Evolutionary conservation across 92 coral and sea anemone genomes (phyloP).

Genomic region (Isaurus tuberculatus): DNA sequence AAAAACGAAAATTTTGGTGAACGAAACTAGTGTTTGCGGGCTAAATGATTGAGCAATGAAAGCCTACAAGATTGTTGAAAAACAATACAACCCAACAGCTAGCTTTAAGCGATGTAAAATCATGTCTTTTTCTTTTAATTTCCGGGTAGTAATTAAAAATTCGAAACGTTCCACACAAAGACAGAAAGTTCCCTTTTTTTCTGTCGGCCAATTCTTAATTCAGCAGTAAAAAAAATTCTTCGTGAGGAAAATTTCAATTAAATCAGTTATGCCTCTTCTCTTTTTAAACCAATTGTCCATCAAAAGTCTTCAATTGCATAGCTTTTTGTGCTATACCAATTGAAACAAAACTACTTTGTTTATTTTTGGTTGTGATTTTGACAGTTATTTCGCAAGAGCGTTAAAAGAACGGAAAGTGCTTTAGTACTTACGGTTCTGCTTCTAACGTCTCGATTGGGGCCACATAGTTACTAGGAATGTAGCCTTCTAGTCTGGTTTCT

Average conservation of each 20-base stretch:
- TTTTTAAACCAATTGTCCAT: background rate
- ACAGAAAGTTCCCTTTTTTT: background rate
- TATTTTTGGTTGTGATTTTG: conserved; percentile 18
- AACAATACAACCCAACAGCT: conserved; percentile 6
- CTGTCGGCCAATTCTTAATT: background rate
- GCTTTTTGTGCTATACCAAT: background rate
- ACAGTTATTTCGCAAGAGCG: background rate
- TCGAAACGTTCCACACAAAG: background rate
- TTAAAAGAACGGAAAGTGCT: background rate
- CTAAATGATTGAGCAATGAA: background rate
- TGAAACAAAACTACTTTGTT: background rate
- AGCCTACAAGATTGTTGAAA: background rate
- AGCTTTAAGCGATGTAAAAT: conserved; percentile 12
- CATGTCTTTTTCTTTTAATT: background rate
- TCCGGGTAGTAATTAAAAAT: conserved; percentile 19
- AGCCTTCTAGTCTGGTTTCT: conserved; percentile 74
- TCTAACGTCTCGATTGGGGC: conserved; percentile 88
- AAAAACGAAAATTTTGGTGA: background rate
- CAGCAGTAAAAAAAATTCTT: background rate
- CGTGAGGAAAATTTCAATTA: background rate
- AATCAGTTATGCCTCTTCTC: background rate
- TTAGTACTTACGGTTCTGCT: conserved; percentile 94
- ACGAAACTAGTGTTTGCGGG: background rate
- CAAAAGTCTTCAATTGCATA: conserved; percentile 7
- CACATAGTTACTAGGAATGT: conserved; percentile 97